These are phyloP conservation scores for Symphodus melops DNA, from an alignment of 2,113 vertebrate genomes.

Conservation along the genomic window DNA sequence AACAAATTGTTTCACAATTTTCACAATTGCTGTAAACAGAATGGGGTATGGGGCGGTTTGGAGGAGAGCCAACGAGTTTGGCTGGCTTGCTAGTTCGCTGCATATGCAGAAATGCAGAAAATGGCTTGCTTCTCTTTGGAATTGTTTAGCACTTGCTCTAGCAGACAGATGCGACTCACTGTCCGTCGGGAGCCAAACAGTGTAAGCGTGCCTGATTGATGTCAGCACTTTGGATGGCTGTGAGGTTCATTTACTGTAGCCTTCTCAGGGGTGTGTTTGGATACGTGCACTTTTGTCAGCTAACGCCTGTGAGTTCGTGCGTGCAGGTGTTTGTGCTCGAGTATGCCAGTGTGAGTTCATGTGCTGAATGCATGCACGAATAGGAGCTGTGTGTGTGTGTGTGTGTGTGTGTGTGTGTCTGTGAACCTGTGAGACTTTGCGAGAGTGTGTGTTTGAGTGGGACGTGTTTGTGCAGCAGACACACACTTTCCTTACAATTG, in stretches of 20 bases:
- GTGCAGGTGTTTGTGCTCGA: conserved; percentile 50
- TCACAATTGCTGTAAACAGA: conserved; percentile 41
- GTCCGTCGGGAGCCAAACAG: conserved; percentile 67
- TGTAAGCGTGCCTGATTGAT: conserved; percentile 76
- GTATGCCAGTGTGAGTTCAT: conserved; percentile 8
- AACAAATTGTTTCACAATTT: conserved; percentile 51
- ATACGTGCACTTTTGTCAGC: conserved; percentile 50
- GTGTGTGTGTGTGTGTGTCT: conserved; percentile 10
- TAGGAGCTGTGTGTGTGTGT: conserved; percentile 12
- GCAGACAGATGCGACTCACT: conserved; percentile 74
- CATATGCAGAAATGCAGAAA: conserved; percentile 62
- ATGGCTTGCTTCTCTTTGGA: conserved; percentile 66
- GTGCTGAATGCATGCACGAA: conserved; percentile 1
- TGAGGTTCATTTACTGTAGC: conserved; percentile 76
- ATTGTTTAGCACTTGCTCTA: conserved; percentile 74
- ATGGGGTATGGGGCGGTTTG: conserved; percentile 22
- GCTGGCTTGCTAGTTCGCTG: conserved; percentile 29
- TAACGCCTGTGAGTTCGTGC: conserved; percentile 34
- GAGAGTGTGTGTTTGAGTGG: conserved; percentile 12
- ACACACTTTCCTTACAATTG: conserved; percentile 46
- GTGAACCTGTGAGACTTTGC: conserved; percentile 17
- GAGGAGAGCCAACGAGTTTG: conserved; percentile 48
- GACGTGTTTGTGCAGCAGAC: conserved; percentile 41
- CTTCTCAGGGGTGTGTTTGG: conserved; percentile 64
- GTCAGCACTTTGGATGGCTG: conserved; percentile 72